Evolutionary conservation across 2,113 vertebrate species (phyloP).

Genomic region (Tautogolabrus adspersus): DNA sequence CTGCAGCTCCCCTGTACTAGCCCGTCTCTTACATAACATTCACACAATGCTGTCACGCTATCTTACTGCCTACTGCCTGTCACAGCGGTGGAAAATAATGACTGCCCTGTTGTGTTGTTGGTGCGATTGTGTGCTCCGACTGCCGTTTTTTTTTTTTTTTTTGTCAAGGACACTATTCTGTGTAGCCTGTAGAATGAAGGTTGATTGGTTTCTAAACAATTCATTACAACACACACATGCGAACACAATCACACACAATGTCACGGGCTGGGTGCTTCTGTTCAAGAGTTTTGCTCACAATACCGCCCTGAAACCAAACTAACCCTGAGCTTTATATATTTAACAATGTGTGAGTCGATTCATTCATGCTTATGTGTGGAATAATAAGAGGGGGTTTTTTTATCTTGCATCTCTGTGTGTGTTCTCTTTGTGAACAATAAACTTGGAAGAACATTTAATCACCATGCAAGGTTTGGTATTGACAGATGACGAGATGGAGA

Average conservation of each 20-base stretch:
- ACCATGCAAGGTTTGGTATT: constrained; percentile 35
- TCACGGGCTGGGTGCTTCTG: not conserved
- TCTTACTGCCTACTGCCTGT: constrained; percentile 52
- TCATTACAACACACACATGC: constrained; percentile 17
- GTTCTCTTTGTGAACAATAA: constrained; percentile 10
- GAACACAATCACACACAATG: not conserved
- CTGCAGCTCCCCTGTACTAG: constrained; percentile 32
- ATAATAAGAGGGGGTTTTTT: not conserved
- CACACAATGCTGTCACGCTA: constrained; percentile 51
- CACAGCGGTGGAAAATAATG: constrained; percentile 41
- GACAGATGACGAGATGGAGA: constrained; percentile 32
- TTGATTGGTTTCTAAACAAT: constrained; percentile 31
- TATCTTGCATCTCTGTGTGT: not conserved
- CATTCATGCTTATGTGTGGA: not conserved
- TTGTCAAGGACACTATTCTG: constrained; percentile 31
- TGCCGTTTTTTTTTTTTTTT: constrained; percentile 30
- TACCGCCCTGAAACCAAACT: not conserved
- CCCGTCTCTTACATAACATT: constrained; percentile 58
- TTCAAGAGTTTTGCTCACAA: not conserved
- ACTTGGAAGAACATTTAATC: constrained; percentile 36
- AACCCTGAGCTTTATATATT: constrained; percentile 27
- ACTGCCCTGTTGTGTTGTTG: constrained; percentile 21
- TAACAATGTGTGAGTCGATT: not conserved
- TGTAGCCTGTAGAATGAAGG: constrained; percentile 1
- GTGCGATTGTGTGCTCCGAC: constrained; percentile 15